phyloP scores from a whole-genome alignment of 2,888 invertebrate genomes.

The Melanostoma scalare region DNA sequence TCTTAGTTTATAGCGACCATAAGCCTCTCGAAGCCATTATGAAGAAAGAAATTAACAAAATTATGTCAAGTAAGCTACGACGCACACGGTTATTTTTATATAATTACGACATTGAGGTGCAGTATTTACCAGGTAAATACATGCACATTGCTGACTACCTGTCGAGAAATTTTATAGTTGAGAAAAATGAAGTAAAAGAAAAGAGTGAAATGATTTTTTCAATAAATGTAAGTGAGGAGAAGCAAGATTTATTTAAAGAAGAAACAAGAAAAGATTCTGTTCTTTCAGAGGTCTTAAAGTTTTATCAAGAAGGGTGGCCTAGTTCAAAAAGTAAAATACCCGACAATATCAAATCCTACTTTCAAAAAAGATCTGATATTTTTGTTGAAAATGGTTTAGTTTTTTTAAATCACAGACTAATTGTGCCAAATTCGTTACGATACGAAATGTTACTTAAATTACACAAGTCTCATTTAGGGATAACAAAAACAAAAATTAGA shows the following conservation, averaged over 20 bases:
- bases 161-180: slow-evolving; percentile 9
- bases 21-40: slow-evolving; percentile 10
- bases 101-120: slow-evolving; percentile 10
- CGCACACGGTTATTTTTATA: slow-evolving; percentile 21
- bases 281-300: slow-evolving; percentile 6
- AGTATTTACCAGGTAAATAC: slow-evolving; percentile 6
- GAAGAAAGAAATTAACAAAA: slow-evolving; percentile 25
- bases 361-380: slow-evolving; percentile 6
- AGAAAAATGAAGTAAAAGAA: slow-evolving; percentile 10
- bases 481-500: slow-evolving; percentile 22
- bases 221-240: slow-evolving; percentile 22
- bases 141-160: slow-evolving; percentile 12
- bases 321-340: not conserved
- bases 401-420: slow-evolving; percentile 9
- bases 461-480: slow-evolving; percentile 2
- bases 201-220: slow-evolving; percentile 17
- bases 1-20: slow-evolving; percentile 14
- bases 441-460: slow-evolving; percentile 9
- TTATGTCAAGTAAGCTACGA: slow-evolving; percentile 14
- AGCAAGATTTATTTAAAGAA: slow-evolving; percentile 1
- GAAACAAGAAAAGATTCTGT: slow-evolving; percentile 25
- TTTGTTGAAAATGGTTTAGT: slow-evolving; percentile 3
- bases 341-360: slow-evolving; percentile 2
- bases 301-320: not conserved
- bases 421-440: slow-evolving; percentile 3